Evolutionary conservation across 2,888 invertebrate genomes (phyloP).

Genomic region (Theretra japonica): DNA sequence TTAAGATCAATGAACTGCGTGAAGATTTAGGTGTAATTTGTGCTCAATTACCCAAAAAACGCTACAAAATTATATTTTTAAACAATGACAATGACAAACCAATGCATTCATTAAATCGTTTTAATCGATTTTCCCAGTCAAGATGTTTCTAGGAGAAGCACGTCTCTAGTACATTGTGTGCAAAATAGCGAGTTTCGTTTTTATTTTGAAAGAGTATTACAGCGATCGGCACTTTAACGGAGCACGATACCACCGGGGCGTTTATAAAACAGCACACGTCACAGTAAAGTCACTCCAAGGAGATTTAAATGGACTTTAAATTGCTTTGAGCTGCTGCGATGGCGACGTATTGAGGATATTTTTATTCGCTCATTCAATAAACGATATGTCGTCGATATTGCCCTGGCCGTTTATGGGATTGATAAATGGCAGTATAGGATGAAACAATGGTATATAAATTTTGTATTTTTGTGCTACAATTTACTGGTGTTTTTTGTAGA

Average conservation of each 20-base stretch:
- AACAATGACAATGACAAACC: background rate
- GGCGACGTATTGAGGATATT: background rate
- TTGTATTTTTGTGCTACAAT: background rate
- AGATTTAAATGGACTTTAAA: conserved; percentile 20
- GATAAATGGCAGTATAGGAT: conserved; percentile 31
- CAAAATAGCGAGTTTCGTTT: conserved; percentile 6
- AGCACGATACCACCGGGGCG: background rate
- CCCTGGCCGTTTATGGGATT: conserved; percentile 7
- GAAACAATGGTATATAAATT: conserved; percentile 12
- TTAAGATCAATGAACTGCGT: no score
- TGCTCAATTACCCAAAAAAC: no score
- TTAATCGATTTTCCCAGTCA: background rate
- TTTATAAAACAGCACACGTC: conserved; percentile 13
- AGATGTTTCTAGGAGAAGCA: conserved; percentile 9
- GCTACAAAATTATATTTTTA: no score
- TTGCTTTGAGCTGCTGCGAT: conserved; percentile 7
- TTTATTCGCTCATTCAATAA: conserved; percentile 15
- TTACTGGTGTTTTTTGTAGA: background rate
- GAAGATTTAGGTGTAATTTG: no score
- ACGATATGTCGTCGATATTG: conserved; percentile 6
- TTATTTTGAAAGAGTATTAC: conserved; percentile 21
- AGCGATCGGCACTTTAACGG: conserved; percentile 22
- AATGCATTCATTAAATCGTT: background rate
- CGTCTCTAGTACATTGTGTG: conserved; percentile 1
- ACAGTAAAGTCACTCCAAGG: conserved; percentile 12